Conservation (phyloP, 2,797 vertebrate genomes). For the Oreortyx pictus region DNA sequence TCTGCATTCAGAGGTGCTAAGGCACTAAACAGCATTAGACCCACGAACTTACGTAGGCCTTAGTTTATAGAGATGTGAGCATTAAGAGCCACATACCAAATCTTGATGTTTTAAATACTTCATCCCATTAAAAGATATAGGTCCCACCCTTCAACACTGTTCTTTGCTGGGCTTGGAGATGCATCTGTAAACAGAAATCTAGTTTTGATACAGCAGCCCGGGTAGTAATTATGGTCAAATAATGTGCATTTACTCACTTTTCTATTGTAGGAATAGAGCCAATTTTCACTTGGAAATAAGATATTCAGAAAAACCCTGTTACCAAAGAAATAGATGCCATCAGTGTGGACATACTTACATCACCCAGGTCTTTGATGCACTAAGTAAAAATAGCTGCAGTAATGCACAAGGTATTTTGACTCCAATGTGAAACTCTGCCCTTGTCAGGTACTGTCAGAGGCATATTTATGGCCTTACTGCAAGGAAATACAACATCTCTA, state of each 20-base stretch:
- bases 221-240: background rate
- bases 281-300: background rate
- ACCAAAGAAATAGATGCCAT: background rate
- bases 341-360: background rate
- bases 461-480: background rate
- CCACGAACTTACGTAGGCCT: background rate
- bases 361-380: accelerated
- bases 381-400: background rate
- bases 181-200: background rate
- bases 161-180: background rate
- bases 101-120: background rate
- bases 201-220: background rate
- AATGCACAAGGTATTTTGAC: background rate
- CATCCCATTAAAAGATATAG: background rate
- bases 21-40: background rate
- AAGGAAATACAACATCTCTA: background rate
- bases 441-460: background rate
- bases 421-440: background rate
- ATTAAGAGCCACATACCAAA: background rate
- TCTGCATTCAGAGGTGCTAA: background rate
- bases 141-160: background rate
- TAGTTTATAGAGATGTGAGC: background rate
- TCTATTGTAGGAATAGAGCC: background rate
- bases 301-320: accelerated
- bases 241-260: background rate